phyloP scores from a whole-genome alignment of 37 sponge, comb jelly and placozoan genomes.

The Corticium candelabrum region DNA sequence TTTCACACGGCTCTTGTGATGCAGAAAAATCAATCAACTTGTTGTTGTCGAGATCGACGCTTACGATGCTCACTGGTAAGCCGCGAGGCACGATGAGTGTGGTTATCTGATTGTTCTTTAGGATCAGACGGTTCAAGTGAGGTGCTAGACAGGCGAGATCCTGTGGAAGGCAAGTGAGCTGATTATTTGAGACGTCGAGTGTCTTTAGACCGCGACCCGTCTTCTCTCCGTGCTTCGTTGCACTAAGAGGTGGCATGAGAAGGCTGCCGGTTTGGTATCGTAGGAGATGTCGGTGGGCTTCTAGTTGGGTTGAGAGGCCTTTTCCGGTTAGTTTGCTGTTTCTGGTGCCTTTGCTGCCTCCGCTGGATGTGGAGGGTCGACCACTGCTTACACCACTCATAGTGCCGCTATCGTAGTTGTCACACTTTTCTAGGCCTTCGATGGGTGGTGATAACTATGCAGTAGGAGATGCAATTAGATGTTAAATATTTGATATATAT shows the following conservation, averaged over 20 bases:
- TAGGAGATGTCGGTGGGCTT: too few relatives aligned
- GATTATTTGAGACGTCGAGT: slow-evolving; percentile 50
- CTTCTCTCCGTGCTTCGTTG: background rate
- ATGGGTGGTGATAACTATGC: too few relatives aligned
- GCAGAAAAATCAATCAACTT: background rate
- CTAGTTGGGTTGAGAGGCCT: too few relatives aligned
- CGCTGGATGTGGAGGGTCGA: too few relatives aligned
- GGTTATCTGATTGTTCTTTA: slow-evolving; percentile 51
- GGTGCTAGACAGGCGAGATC: slow-evolving; percentile 66
- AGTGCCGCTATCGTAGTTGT: too few relatives aligned
- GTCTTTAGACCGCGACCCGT: slow-evolving; percentile 29
- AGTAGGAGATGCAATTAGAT: too few relatives aligned
- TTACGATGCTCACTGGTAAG: slow-evolving; percentile 52
- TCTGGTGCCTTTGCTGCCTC: too few relatives aligned
- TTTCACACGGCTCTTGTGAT: background rate
- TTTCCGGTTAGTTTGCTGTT: too few relatives aligned
- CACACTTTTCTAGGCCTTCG: too few relatives aligned
- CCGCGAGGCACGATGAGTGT: slow-evolving; percentile 43
- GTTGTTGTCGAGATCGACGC: slow-evolving; percentile 47
- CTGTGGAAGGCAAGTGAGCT: slow-evolving; percentile 35
- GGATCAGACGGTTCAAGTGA: slow-evolving; percentile 46
- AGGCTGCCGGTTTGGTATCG: background rate
- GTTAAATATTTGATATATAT: too few relatives aligned
- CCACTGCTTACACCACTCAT: too few relatives aligned
- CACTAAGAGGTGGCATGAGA: background rate